phyloP scores from a whole-genome alignment of 2,113 vertebrate genomes.

The Leucoraja erinaceus region DNA sequence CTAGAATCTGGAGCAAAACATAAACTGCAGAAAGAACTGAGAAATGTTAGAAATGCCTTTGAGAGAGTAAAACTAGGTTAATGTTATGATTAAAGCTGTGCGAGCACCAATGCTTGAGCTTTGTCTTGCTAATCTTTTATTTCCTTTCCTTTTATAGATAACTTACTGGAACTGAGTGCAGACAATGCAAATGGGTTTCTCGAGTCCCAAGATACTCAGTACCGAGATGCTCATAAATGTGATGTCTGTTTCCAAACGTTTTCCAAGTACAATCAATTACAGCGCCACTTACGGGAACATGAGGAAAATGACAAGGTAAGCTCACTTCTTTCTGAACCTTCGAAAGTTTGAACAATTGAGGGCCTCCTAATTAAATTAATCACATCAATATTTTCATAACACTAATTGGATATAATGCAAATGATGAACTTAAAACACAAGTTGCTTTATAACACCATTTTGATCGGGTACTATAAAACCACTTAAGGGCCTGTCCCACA shows the following conservation, averaged over 20 bases:
- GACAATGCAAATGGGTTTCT: constrained; percentile 60
- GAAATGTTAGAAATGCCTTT: too few species aligned
- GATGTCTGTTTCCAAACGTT: constrained; percentile 79
- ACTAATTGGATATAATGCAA: too few species aligned
- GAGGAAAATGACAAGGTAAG: constrained; percentile 89
- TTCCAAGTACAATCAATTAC: constrained; percentile 81
- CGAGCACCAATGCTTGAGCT: too few species aligned
- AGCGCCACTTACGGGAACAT: constrained; percentile 88
- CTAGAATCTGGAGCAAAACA: too few species aligned
- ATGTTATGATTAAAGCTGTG: too few species aligned
- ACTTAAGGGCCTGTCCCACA: too few species aligned
- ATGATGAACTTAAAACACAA: too few species aligned
- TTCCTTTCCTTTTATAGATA: constrained; percentile 54
- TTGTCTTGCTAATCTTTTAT: not conserved
- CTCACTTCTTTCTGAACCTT: constrained; percentile 13
- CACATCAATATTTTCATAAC: too few species aligned
- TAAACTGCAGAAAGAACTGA: too few species aligned
- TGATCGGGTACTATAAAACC: too few species aligned
- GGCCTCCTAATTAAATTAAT: not conserved
- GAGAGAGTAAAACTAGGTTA: too few species aligned
- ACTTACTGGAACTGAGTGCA: constrained; percentile 54
- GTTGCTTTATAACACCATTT: too few species aligned
- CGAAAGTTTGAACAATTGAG: not conserved
- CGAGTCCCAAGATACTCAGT: constrained; percentile 59
- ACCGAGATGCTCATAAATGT: constrained; percentile 59